Conservation (phyloP, 2,113 vertebrate genomes). For the Trogon melanurus region DNA sequence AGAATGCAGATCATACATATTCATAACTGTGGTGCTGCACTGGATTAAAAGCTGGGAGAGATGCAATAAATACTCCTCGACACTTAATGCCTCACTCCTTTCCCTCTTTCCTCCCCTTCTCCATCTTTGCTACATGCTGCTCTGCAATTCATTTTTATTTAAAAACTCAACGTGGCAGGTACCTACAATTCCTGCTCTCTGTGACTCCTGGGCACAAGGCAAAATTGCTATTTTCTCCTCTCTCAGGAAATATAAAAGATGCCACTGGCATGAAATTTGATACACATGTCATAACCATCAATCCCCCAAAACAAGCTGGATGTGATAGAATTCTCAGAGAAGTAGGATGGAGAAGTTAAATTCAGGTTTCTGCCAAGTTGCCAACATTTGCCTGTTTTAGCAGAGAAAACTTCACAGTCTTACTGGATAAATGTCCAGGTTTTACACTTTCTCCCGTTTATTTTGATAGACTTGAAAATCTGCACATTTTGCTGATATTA, state of each 20-base stretch:
- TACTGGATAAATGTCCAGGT: neutral
- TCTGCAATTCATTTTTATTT: constrained; percentile 62
- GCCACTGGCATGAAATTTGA: constrained; percentile 58
- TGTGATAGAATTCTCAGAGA: constrained; percentile 41
- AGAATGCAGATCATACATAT: constrained; percentile 68
- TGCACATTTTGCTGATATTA: neutral
- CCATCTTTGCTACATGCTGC: neutral
- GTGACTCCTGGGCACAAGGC: constrained; percentile 47
- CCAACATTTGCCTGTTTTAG: neutral
- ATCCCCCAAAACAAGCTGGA: constrained; percentile 46
- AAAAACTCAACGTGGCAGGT: constrained; percentile 8
- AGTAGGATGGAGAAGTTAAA: constrained; percentile 24
- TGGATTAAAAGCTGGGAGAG: constrained; percentile 56
- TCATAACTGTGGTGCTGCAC: constrained; percentile 49
- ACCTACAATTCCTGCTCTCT: constrained; percentile 41
- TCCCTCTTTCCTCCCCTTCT: neutral
- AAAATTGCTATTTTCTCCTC: constrained; percentile 69
- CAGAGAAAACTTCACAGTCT: neutral
- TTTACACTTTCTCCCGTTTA: neutral
- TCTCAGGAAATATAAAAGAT: constrained; percentile 69
- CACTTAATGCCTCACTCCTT: constrained; percentile 24
- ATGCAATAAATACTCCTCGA: constrained; percentile 50
- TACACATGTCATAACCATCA: constrained; percentile 52
- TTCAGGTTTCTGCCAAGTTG: constrained; percentile 3
- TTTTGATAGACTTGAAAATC: neutral